Percentiles rank a stretch among this genome's conserved stretches.
Evolutionary conservation across 1,140 invertebrate genomes (phyloP).

Genomic region (Dysdera silvatica): DNA sequence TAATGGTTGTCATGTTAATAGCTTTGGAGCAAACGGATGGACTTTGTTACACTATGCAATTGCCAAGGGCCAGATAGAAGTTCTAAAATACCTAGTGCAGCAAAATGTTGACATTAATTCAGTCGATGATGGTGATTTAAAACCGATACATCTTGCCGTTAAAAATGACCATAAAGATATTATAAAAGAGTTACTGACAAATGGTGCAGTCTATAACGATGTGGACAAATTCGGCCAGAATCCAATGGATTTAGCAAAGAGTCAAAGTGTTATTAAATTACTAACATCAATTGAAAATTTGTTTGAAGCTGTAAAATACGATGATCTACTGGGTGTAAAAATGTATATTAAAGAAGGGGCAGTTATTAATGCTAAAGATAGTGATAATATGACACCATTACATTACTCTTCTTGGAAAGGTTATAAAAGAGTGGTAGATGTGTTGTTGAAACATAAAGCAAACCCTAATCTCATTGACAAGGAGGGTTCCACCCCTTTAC

Average conservation of each 20-base stretch:
- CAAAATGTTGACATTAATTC: not conserved
- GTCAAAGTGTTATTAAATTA: not conserved
- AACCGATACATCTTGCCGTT: not conserved
- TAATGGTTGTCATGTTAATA: not conserved
- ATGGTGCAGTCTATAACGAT: constrained; percentile 8
- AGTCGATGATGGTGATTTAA: not conserved
- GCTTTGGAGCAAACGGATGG: not conserved
- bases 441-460: constrained; percentile 33
- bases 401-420: constrained; percentile 40
- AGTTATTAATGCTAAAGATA: not conserved
- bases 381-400: constrained; percentile 25
- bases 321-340: not conserved
- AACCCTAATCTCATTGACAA: not conserved
- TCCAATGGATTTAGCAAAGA: not conserved
- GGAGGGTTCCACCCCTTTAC: not conserved
- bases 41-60: not conserved
- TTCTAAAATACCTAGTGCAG: not conserved
- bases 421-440: constrained; percentile 44
- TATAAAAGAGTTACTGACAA: not conserved
- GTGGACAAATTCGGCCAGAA: no score
- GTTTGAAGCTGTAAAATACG: not conserved
- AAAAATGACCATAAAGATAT: not conserved
- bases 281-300: not conserved
- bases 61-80: not conserved
- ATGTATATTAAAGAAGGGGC: not conserved